Evolutionary conservation across 2,888 invertebrate genomes (phyloP), one percentile per base, ranked within the genome.

Genomic region (Mechanitis mazaeus): DNA sequence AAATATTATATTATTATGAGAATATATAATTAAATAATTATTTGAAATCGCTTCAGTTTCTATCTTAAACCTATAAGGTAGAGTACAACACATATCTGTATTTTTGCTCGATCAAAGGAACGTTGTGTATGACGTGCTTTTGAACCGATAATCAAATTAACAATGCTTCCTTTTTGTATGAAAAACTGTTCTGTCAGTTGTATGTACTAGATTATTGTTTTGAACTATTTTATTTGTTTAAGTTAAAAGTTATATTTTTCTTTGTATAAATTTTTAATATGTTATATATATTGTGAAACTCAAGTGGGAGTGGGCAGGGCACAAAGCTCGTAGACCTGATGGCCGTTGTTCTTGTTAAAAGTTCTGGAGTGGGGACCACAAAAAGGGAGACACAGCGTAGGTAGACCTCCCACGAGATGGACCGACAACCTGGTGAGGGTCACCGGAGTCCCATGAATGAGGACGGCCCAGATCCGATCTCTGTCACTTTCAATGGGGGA

Each of bases 81-180:
- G 76, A 75, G 81, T 73, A 78, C 79, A 79, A 77, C 83, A 86
- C 86, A 87, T 82, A 87, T 86, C 83, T 85, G 86, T 87, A 88
- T 88, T 89, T 88, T 89, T 88, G 87, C 87, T 74, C 79, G 88
- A 89, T 89, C 88, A 89, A 89, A 87, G 88, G 84, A 83, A 67
- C 83, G 72, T 76, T 88, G 88, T 69, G 75, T 73, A 68, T 89
- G 90, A 89, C 90, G 87, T 80, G 83, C 88, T 85, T 87, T 90
- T 89, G 90, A 88, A 86, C 84, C 83, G 84, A 83, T 90, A 88
- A 90, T 89, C 89, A 90, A 89, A 89, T 90, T 90, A 90, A 81
- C 84, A 81, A 77, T 80, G 88, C 84, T 87, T 88, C 88, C 89
- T 88, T 88, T 86, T 84, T 86, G 85, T 85, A 78, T 84, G 90